These are phyloP conservation scores for Diarsia dahlii DNA, from an alignment of 2,888 invertebrate species.

Conservation along the genomic window DNA sequence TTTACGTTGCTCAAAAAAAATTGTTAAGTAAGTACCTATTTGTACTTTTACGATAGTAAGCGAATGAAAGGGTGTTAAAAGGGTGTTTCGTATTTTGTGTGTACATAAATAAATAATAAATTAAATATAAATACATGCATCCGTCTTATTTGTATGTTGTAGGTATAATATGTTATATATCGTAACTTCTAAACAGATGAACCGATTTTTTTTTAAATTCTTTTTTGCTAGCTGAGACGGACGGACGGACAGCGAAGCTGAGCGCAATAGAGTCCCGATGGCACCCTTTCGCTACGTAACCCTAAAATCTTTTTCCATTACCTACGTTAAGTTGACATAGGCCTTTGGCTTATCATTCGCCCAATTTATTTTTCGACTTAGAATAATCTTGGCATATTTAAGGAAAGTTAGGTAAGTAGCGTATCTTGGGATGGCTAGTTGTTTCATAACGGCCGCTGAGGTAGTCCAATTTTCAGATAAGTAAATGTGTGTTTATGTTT, in stretches of 20 bases:
- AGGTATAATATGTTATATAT: no score
- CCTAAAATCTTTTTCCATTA: slow-evolving; percentile 41
- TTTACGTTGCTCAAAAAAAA: no score
- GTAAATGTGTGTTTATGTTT: neutral
- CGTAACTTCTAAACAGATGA: no score
- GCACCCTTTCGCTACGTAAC: neutral
- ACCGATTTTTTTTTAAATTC: no score
- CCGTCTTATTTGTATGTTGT: no score
- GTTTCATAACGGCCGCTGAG: neutral
- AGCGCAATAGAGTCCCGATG: neutral
- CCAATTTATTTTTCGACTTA: slow-evolving; percentile 39
- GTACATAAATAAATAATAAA: no score
- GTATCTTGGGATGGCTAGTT: neutral
- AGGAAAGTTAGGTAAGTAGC: neutral
- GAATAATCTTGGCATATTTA: slow-evolving; percentile 31
- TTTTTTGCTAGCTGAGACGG: no score
- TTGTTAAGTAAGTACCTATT: no score
- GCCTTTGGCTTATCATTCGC: slow-evolving; percentile 33
- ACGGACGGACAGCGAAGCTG: neutral
- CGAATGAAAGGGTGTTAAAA: no score
- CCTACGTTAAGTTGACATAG: slow-evolving; percentile 36
- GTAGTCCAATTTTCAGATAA: neutral
- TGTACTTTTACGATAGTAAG: no score
- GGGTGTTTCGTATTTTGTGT: no score
- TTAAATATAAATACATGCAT: no score